These are phyloP conservation scores for Lutjanus argentimaculatus DNA, from an alignment of 2,797 vertebrate genomes.

Conservation along the genomic window DNA sequence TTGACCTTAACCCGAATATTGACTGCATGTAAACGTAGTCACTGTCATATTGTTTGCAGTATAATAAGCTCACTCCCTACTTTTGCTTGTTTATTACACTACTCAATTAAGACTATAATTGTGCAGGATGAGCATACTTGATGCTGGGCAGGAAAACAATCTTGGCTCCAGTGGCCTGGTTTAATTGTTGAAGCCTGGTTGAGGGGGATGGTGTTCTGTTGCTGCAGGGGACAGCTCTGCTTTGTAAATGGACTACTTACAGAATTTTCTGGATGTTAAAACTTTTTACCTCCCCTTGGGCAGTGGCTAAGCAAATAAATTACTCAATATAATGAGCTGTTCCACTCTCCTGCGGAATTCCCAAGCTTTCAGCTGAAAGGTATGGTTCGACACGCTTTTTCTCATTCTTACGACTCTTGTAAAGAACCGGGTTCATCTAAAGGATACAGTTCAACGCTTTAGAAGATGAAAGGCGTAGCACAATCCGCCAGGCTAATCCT, in stretches of 20 bases:
- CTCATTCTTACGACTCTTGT: conserved; percentile 64
- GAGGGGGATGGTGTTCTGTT: conserved; percentile 57
- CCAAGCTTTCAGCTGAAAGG: conserved; percentile 71
- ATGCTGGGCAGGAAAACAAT: conserved; percentile 66
- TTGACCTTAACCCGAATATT: too few relatives aligned
- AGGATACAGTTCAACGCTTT: conserved; percentile 69
- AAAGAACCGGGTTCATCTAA: conserved; percentile 78
- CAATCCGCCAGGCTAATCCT: conserved; percentile 74
- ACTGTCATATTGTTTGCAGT: conserved; percentile 16
- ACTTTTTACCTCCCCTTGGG: conserved; percentile 75
- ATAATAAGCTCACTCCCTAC: conserved; percentile 15
- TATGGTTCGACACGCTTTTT: conserved; percentile 65
- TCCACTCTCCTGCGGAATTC: conserved; percentile 69
- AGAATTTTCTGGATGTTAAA: conserved; percentile 82
- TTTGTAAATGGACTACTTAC: conserved; percentile 82
- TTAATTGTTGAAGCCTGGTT: conserved; percentile 67
- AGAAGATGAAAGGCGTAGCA: conserved; percentile 76
- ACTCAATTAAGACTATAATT: conserved; percentile 59
- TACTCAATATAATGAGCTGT: conserved; percentile 80
- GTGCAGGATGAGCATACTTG: conserved; percentile 55
- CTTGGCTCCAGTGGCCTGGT: conserved; percentile 68
- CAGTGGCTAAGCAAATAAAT: conserved; percentile 83
- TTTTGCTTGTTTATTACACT: conserved; percentile 35
- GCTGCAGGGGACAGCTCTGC: conserved; percentile 76
- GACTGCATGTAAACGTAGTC: too few relatives aligned